A percentile compares a stretch with the other conserved stretches of the same genome.
Evolutionary conservation across 2,113 vertebrate species (phyloP).

Genomic region (Pteruthius melanotis): DNA sequence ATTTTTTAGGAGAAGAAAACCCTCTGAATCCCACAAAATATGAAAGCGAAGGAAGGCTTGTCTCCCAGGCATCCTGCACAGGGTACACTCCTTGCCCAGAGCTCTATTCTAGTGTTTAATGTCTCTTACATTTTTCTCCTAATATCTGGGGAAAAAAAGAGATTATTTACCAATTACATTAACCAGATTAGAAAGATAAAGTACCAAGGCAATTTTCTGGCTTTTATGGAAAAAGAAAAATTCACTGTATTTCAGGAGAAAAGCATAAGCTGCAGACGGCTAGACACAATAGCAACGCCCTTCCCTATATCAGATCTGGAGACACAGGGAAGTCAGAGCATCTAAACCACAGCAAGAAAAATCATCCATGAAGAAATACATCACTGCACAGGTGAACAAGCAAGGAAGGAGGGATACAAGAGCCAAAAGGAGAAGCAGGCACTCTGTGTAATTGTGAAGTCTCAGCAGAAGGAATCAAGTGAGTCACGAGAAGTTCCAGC

Average conservation of each 20-base stretch:
- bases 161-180: neutral
- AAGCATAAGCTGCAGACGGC: neutral
- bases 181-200: neutral
- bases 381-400: neutral
- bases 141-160: neutral
- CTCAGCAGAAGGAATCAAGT: slow-evolving; percentile 24
- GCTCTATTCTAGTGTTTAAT: neutral
- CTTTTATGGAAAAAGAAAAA: neutral
- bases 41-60: neutral
- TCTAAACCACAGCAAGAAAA: neutral
- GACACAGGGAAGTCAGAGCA: neutral
- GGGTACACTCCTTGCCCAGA: neutral
- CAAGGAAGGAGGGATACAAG: neutral
- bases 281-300: neutral
- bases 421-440: slow-evolving; percentile 42
- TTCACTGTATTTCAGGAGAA: neutral
- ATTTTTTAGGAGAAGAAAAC: neutral
- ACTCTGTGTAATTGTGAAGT: slow-evolving; percentile 29
- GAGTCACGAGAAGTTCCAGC: slow-evolving; percentile 58
- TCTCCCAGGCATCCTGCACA: neutral
- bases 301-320: neutral
- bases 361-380: slow-evolving; percentile 1
- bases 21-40: neutral
- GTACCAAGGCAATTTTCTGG: neutral
- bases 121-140: neutral